Conservation (phyloP, 2,113 vertebrate species). For the Cygnus atratus region DNA sequence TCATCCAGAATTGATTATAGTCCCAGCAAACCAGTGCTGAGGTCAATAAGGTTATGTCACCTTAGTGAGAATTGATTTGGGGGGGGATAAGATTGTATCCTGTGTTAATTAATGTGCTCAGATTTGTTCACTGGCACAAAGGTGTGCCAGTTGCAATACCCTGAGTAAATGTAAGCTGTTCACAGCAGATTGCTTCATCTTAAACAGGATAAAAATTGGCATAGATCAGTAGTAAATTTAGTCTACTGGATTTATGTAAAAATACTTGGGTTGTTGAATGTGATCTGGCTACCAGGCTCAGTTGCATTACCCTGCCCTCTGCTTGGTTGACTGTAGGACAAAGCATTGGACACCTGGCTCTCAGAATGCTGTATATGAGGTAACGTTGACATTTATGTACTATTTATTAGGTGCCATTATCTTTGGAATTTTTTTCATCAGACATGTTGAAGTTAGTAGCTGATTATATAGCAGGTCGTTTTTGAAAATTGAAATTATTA, state of each 20-base stretch:
- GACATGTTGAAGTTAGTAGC: background rate
- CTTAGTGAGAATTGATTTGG: background rate
- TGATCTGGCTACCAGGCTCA: background rate
- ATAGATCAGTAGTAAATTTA: background rate
- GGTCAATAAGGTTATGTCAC: background rate
- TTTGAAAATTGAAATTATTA: background rate
- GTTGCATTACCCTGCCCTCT: background rate
- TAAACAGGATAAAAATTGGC: slow-evolving; percentile 12
- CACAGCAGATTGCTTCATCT: background rate
- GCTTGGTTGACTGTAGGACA: background rate
- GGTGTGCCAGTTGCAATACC: background rate
- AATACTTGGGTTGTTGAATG: background rate
- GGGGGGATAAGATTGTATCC: background rate
- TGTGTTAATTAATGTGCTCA: background rate
- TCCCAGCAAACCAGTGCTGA: background rate
- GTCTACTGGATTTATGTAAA: background rate
- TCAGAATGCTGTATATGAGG: background rate
- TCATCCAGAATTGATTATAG: background rate
- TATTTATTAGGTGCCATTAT: background rate
- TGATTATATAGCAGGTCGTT: background rate
- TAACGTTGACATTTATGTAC: background rate
- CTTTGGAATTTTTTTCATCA: background rate
- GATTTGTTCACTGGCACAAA: background rate
- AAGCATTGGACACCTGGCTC: background rate
- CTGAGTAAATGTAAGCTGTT: background rate